Conservation (phyloP, 2,113 vertebrate species). For the Urocitellus parryii region DNA sequence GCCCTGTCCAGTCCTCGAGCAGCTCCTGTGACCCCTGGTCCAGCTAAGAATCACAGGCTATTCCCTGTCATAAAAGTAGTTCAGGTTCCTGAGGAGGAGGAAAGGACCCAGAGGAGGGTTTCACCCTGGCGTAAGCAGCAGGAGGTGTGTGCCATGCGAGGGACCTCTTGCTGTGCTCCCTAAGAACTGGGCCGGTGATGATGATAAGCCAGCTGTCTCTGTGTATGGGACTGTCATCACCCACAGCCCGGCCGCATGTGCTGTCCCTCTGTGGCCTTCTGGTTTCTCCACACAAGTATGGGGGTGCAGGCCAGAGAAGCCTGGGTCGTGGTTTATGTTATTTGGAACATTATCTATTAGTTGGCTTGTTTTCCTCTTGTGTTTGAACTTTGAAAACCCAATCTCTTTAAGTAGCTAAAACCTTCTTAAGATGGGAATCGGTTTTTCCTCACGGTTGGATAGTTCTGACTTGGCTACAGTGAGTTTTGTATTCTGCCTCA, state of each 20-base stretch:
- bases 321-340: no score
- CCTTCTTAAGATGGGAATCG: background rate
- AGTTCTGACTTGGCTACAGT: background rate
- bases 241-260: rapidly evolving
- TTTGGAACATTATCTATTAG: background rate
- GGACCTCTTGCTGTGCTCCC: rapidly evolving
- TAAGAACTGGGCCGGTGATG: rapidly evolving
- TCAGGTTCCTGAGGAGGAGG: background rate
- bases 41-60: background rate
- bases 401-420: background rate
- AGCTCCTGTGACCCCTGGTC: background rate
- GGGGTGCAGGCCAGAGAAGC: rapidly evolving
- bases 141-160: rapidly evolving
- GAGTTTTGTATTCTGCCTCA: background rate
- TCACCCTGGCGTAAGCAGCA: no score
- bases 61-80: background rate
- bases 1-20: background rate
- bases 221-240: rapidly evolving
- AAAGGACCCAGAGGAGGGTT: background rate
- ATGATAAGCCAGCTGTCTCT: background rate
- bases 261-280: rapidly evolving
- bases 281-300: background rate
- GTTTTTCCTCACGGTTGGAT: background rate
- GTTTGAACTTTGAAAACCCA: background rate
- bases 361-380: background rate